A percentile compares a stretch with the other conserved stretches of the same genome.
These are phyloP conservation scores for Enteromius paludinosus DNA, from an alignment of 2,797 vertebrate genomes.

Conservation along the genomic window DNA sequence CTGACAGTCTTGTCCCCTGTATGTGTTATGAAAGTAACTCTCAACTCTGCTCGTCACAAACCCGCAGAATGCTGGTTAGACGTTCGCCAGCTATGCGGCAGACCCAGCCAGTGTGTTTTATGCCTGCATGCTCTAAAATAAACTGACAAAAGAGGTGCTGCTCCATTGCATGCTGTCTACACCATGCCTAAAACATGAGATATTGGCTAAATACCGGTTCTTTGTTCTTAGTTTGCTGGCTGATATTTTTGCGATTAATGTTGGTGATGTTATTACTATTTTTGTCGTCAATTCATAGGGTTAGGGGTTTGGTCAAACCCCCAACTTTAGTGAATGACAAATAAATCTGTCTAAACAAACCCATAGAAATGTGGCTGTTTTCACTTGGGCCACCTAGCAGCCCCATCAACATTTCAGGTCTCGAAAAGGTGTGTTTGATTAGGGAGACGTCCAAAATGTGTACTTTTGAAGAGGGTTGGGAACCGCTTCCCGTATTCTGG, in stretches of 20 bases:
- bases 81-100: slow-evolving; percentile 72
- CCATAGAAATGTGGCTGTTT: not conserved
- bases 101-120: slow-evolving; percentile 72
- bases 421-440: not conserved
- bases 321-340: not conserved
- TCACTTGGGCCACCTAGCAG: too few relatives aligned
- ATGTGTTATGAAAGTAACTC: slow-evolving; percentile 74
- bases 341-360: not conserved
- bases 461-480: not conserved
- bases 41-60: slow-evolving; percentile 70
- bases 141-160: slow-evolving; percentile 70
- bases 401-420: not conserved
- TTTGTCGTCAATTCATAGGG: not conserved
- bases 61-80: slow-evolving; percentile 77
- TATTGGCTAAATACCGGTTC: slow-evolving; percentile 1
- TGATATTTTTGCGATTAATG: slow-evolving; percentile 1
- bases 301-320: not conserved
- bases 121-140: slow-evolving; percentile 78
- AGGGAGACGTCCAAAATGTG: not conserved
- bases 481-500: not conserved
- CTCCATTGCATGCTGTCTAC: slow-evolving; percentile 71
- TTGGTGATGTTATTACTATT: not conserved
- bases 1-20: slow-evolving; percentile 73
- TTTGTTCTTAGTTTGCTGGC: not conserved
- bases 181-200: slow-evolving; percentile 68